Base-by-base conservation (phyloP, 2,888 invertebrate genomes). In the Tachina lurida region DNA sequence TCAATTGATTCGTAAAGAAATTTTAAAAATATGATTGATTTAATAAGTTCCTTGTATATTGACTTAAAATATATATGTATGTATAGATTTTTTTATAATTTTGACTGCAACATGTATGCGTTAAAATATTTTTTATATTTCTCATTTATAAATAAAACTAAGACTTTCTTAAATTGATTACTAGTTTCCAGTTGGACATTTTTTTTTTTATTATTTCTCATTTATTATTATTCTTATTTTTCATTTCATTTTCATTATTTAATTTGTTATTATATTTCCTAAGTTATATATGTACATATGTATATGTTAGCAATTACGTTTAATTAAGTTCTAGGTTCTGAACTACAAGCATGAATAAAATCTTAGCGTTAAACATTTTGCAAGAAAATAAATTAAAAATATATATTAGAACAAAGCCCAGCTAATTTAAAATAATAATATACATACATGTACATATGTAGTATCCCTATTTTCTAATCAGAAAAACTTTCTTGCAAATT, bases 11-110 rank as follows among this genome's bases (percentile, higher is more conserved):
- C 67, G 47, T 15, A 58, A 60, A 75, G 2, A 70, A 82, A 71
- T 65, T 43, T 39, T 54, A 65, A 52, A 43, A 62, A 22, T 58
- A 43, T n/a, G 45, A 63, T 73, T 73, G 56, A 43, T 22, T 31
- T 62, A 74, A 84, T 62, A 74, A 84, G 77, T 84, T 84, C 73
- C 68, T 84, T 77, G 17, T 68, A 77, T 60, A 65, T 60, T 70
- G 49, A 77, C 71, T 65, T 17, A 43, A 39, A 54, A 68, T 62
- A 56, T 71, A 31, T 31, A 45, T 17, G 39, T 62, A n/a, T 58
- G 31, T 31, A 31, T 31, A 31, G 31, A 31, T 39, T 17, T 56
- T 58, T 71, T 74, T 22, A 41, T 54, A 22, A 70, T 41, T 67
- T 77, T 73, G 47, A 77, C 71, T 76, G 76, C 80, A 60, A 56